These are phyloP conservation scores for Pocota personata DNA, from an alignment of 2,888 invertebrate genomes.

Conservation along the genomic window DNA sequence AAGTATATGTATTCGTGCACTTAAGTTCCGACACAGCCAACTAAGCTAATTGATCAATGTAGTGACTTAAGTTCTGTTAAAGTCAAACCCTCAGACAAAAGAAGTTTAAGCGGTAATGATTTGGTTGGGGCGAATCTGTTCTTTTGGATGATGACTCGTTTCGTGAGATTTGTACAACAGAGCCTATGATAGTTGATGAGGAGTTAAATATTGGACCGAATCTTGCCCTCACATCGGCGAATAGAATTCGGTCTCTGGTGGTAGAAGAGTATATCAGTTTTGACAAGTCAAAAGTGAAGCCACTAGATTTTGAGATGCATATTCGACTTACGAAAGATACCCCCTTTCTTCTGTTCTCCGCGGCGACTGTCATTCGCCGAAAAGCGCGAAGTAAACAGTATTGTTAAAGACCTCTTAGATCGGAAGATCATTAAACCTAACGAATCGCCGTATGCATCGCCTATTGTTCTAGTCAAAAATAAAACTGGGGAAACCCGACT, in stretches of 20 bases:
- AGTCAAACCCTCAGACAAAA: neutral
- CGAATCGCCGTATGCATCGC: no score
- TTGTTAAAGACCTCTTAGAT: no score
- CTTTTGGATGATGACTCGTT: neutral
- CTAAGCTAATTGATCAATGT: no score
- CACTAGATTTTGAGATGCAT: constrained; percentile 4
- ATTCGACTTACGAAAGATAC: constrained; percentile 10
- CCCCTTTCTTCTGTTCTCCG: constrained; percentile 11
- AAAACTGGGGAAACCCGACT: constrained; percentile 14
- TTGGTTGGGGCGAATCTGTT: neutral
- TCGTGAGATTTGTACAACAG: neutral
- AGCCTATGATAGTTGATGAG: neutral
- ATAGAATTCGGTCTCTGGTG: neutral
- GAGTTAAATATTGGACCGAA: neutral
- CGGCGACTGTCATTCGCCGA: constrained; percentile 4
- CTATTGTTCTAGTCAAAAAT: constrained; percentile 6
- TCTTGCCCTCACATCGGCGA: neutral
- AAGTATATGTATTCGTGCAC: neutral
- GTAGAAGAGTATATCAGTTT: neutral
- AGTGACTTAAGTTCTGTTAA: neutral
- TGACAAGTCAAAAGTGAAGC: neutral
- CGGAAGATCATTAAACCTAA: no score
- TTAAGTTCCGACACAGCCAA: neutral
- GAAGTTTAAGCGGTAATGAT: neutral
- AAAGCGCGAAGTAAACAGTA: neutral